Evolutionary conservation across 2,797 vertebrate species (phyloP), one percentile per base, ranked within the genome.

Genomic region (Lagocephalus sceleratus): DNA sequence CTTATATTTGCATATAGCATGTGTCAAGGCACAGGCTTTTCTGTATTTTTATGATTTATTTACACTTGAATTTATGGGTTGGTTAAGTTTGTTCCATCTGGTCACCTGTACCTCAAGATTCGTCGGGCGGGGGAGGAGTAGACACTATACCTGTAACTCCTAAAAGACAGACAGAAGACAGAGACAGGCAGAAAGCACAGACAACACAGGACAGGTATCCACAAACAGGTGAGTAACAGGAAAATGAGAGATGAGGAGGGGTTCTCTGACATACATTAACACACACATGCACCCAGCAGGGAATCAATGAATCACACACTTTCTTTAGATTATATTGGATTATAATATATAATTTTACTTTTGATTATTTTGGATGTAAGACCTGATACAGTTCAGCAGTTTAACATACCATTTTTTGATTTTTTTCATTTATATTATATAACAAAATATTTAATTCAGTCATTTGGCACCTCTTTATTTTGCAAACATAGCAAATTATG

Each of bases 71-170:
- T 61, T 61, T 60, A 75, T 75, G 69, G 57, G 49, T 67, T 63
- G 70, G 50, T 64, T 60, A 51, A 68, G 56, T 78, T 79, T 70
- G 54, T 52, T 78, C 67, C 75, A 57, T 65, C 32, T 60, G 66
- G 60, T 79, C 70, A 80, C 83, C 81, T 86, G 87, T 90, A 90
- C 87, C 88, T 90, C 79, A 79, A 79, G 81, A 87, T 49, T 78
- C 60, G 63, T 60, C 55, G 78, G 44, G 70, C 25, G 12, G 86
- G 85, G 52, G 89, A 84, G 71, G 87, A 82, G 86, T 71, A 81
- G 83, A 89, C 65, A 75, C 68, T 35, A 14, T 35, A 14, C 12
- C 32, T 67, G 81, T 73, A 87, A 73, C 69, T 86, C 86, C 83
- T 90, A 87, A 80, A 74, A 78, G 71, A 68, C 47, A 54, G 60